Base-by-base conservation (phyloP, 2,888 invertebrate genomes). In the Galerucella nymphaeae region DNA sequence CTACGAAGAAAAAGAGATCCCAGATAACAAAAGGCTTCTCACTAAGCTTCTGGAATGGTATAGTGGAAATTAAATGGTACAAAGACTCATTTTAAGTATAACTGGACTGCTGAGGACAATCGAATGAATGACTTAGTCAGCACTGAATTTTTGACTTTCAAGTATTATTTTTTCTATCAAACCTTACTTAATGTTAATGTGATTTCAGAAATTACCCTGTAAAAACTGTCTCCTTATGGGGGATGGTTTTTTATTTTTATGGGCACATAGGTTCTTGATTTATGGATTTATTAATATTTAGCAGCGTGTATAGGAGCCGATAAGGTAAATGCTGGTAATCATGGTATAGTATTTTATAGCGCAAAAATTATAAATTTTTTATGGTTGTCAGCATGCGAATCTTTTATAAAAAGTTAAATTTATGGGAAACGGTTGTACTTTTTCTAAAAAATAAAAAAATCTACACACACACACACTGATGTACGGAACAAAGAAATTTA, bases 281-380 rank as follows among this genome's bases (percentile, higher is more conserved):
- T 69, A 69, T 69, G 62, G 45, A 61, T 62, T 20, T 62, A 69
- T 69, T 69, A 69, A 69, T 69, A 69, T 69, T 61, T 69, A 69
- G 23, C 61, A 69, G 62, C 69, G 42, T 61, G 62, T 16, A n/a
- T n/a, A 45, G 69, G 62, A 59, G 48, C 30, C 41, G 62, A 62
- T 62, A 69, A 69, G 48, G 69, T 59, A 53, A 55, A 65, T 42
- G 61, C 18, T 62, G 38, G n/a, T 23, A 23, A 38, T 65, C 38
- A 65, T 38, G 16, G 55, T 65, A 48, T 48, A 20, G n/a, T 64
- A 64, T 48, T 65, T 65, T 65, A 38, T 65, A 38, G n/a, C n/a
- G 20, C 16, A 65, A 55, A 62, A 62, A 62, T 62, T 16, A 62
- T 18, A 41, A n/a, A 61, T 2, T 65, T 65, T 65, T 65, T 48